Base-by-base conservation (phyloP, 2,113 vertebrate species). In the Megaptera novaeangliae region DNA sequence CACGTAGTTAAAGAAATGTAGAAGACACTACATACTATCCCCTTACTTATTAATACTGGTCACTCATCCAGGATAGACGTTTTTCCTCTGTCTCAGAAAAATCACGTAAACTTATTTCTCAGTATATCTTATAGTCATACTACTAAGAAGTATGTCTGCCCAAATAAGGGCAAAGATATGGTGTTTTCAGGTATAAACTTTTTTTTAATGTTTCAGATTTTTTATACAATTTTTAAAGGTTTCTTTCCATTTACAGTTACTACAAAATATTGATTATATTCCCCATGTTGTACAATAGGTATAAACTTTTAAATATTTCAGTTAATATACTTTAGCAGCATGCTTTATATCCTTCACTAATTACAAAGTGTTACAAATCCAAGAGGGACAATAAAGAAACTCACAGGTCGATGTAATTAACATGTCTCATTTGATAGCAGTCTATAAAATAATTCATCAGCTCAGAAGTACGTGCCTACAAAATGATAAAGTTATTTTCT, bases 331-430 rank as follows among this genome's bases (percentile, higher is more conserved):
- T 80, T 63, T 18, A 92, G 69, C 14, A 10, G 3, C 4, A 77
- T 86, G 68, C 36, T 81, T 74, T 69, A 83, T n/a, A 92, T 63
- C n/a, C 74, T 49, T 93, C 3, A 5, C 46, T 92, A 74, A 93
- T 94, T 94, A 87, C 27, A 39, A 97, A 85, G 90, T 87, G 83
- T 29, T 87, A 90, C 36, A 82, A 95, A 97, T 64, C 81, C 34
- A 88, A 95, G 36, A 34, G 39, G 12, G 49, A 81, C 27, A 88
- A 90, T 64, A 88, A 88, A 82, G 41, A 95, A 92, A 89, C 13
- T 87, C 78, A 96, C 8, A 74, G 44, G 27, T 44, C 41, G 20
- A 92, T 44, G 55, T 72, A 87, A 96, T 94, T 95, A 95, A 84
- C 31, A 41, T 25, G 66, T 34, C 88, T 95, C 61, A 64, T 75